Base-by-base conservation (phyloP, 2,888 invertebrate genomes). In the Folsomia manolachei region DNA sequence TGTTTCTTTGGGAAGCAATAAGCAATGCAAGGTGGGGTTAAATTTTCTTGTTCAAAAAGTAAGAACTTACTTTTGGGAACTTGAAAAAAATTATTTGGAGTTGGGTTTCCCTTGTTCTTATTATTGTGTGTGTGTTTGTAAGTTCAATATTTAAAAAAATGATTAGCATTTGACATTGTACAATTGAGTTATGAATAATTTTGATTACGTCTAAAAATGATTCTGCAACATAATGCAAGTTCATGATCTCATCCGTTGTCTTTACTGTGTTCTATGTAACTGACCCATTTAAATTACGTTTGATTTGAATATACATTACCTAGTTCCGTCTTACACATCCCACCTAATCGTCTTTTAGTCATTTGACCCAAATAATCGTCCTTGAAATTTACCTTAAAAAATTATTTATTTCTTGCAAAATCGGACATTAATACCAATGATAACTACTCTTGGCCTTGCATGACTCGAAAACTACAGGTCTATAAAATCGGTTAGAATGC, bases 201-300 rank as follows among this genome's bases (percentile, higher is more conserved):
- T 39, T 39, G 14, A 39, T 39, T 4, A 39, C 39, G 14, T 39
- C 39, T 39, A 39, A 39, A 39, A 9, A 14, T 9, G 14, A 23
- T 23, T 21, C 24, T 62, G 14, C 62, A n/a, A n/a, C n/a, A n/a
- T n/a, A n/a, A n/a, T n/a, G n/a, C 62, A 62, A 62, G 62, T 62
- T 62, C 62, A 62, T 62, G 62, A 62, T 62, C 62, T 62, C 62
- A 62, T 62, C 19, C 24, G n/a, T n/a, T n/a, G n/a, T n/a, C n/a
- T n/a, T n/a, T n/a, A n/a, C 39, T 9, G 39, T 9, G 39, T 9
- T 9, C 4, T 39, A 39, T 39, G 39, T 14, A 39, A 14, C 14
- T 39, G 39, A 39, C 39, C 39, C 14, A 39, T 39, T 39, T 39
- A 14, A 39, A 39, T 39, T 39, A 39, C 39, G 39, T 39, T 39